These are phyloP conservation scores for Grantiella picta DNA, from an alignment of 2,113 vertebrate species.

Conservation along the genomic window DNA sequence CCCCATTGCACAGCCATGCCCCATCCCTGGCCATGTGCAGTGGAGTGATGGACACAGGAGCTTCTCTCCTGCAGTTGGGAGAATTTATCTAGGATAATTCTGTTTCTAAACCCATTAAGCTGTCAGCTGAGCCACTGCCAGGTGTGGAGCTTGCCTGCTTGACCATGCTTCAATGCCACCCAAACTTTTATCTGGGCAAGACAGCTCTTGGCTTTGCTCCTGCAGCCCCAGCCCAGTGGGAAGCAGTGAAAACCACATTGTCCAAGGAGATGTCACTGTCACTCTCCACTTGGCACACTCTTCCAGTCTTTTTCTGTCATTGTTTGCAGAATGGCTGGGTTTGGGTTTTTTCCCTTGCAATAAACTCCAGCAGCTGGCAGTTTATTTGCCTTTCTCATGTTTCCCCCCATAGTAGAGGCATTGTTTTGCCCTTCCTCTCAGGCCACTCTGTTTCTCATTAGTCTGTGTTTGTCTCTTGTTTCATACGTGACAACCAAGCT, in stretches of 20 bases:
- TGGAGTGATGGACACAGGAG: not conserved
- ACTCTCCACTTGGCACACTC: not conserved
- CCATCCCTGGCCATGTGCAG: fast-evolving
- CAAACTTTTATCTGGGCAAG: not conserved
- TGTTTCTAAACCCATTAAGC: not conserved
- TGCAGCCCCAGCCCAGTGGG: not conserved
- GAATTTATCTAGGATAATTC: not conserved
- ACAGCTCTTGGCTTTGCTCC: not conserved
- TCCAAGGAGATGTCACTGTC: not conserved
- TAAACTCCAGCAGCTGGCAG: slow-evolving; percentile 23
- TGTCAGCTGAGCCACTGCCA: not conserved
- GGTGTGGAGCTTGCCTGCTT: not conserved
- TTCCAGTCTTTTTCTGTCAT: not conserved
- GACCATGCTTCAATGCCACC: not conserved
- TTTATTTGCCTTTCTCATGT: slow-evolving; percentile 35
- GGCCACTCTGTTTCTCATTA: slow-evolving; percentile 46
- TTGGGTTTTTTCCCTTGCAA: not conserved
- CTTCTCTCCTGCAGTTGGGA: not conserved
- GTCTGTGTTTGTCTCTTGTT: not conserved
- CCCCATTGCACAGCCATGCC: not conserved
- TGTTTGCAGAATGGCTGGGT: not conserved
- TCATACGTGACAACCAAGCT: not conserved
- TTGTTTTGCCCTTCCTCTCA: not conserved
- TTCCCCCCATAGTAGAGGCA: slow-evolving; percentile 21
- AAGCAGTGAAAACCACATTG: not conserved